These are phyloP conservation scores for Leucophora obtusa DNA, from an alignment of 2,888 invertebrate genomes.

Conservation along the genomic window DNA sequence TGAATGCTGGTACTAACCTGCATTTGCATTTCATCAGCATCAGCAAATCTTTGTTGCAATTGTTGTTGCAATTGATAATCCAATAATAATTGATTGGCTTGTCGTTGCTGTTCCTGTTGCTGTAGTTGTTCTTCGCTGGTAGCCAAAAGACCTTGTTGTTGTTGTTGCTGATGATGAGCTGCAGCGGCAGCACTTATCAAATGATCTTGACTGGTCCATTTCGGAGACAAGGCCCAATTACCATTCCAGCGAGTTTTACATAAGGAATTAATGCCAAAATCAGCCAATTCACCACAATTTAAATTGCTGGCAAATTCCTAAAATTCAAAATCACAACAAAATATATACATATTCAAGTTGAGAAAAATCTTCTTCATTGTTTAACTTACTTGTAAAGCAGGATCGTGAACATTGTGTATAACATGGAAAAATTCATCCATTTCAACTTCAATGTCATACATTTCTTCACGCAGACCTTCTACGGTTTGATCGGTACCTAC, in stretches of 20 bases:
- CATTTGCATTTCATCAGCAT: conserved; percentile 78
- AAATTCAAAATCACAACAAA: conserved; percentile 1
- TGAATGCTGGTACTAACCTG: conserved; percentile 67
- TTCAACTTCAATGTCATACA: conserved; percentile 76
- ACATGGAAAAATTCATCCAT: conserved; percentile 79
- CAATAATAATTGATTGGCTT: conserved; percentile 75
- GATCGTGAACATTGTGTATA: conserved; percentile 73
- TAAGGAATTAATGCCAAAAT: conserved; percentile 78
- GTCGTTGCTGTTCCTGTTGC: conserved; percentile 66
- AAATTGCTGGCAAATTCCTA: conserved; percentile 78
- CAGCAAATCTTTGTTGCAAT: conserved; percentile 76
- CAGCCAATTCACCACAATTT: conserved; percentile 77
- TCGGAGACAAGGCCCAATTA: conserved; percentile 74
- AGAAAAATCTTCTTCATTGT: not conserved
- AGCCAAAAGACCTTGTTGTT: conserved; percentile 68
- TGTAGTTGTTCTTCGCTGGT: conserved; percentile 66
- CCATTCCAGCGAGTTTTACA: conserved; percentile 78
- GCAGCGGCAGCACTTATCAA: conserved; percentile 73
- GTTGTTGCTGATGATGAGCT: conserved; percentile 70
- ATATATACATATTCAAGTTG: conserved; percentile 9
- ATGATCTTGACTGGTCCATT: conserved; percentile 75
- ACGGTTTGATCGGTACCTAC: conserved; percentile 68
- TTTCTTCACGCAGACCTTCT: conserved; percentile 73
- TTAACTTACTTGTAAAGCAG: conserved; percentile 73
- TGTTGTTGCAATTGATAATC: conserved; percentile 79